Evolutionary conservation across 1,140 invertebrate species (phyloP), one percentile per base, ranked within the genome.

Genomic region (Penaeus chinensis): DNA sequence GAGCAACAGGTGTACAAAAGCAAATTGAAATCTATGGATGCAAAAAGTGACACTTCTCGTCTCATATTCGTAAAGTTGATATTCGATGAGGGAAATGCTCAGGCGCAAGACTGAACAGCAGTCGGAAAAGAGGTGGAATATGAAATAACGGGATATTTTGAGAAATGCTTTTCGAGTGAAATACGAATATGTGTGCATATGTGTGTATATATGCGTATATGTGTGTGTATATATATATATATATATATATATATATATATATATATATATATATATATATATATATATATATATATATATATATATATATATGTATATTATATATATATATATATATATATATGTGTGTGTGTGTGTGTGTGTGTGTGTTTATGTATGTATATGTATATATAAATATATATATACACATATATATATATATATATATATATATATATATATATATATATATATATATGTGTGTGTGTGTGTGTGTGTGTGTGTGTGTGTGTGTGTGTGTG

Each of bases 361-460:
- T 66, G 27, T 66, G 27, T 18, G 27, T 18, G 27, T 18, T n/a
- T 66, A 66, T 66, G 27, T 66, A 66, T 66, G 27, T 66, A 66
- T 66, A 66, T 66, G 16, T 66, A 66, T 66, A 66, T 66, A 66
- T 66, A 66, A n/a, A 66, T 18, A 66, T 18, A 66, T 18, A 66
- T 18, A 66, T 18, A 66, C 27, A 66, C 27, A 66, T 66, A 16
- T 66, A 16, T 66, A 66, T 66, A 66, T 66, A 66, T 66, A 69
- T 8, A 69, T 69, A 69, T 69, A 69, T 69, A 20, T 69, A 69
- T 20, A 69, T 69, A 69, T 69, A 69, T 69, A 66, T 69, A 69
- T 0, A 69, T 20, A 69, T 20, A 69, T 20, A 69, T 20, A 66
- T 20, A 69, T 69, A 69, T 16, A 69, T 16, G 27, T 69, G 27